Percentiles rank a stretch among this genome's conserved stretches.
Conservation (phyloP, 2,113 vertebrate species). For the Regulus satrapa region DNA sequence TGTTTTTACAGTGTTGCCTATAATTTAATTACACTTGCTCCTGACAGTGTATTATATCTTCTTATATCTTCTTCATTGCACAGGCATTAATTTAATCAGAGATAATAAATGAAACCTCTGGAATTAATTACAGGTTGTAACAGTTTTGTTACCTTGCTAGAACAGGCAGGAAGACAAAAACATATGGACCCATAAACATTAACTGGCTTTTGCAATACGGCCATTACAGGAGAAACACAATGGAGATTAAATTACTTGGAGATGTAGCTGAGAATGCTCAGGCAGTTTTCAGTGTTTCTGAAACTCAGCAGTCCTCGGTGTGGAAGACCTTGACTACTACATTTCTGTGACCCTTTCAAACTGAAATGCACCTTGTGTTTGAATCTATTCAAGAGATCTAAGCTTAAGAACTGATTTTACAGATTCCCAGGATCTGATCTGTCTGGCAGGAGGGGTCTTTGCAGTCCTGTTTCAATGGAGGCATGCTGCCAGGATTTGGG, state of each 20-base stretch:
- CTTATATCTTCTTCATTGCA: neutral
- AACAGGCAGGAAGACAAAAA: slow-evolving; percentile 7
- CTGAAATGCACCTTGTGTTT: neutral
- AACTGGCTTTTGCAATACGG: neutral
- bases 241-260: neutral
- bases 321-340: neutral
- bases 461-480: neutral
- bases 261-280: neutral
- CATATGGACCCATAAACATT: neutral
- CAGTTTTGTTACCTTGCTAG: neutral
- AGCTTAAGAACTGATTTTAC: neutral
- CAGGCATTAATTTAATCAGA: slow-evolving; percentile 12
- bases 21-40: neutral
- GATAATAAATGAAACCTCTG: slow-evolving; percentile 1
- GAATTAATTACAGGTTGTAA: slow-evolving; percentile 33
- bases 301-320: neutral
- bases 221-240: neutral
- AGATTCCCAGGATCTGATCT: neutral
- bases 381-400: neutral
- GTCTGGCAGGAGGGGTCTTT: neutral
- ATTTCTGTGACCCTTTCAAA: neutral
- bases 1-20: neutral
- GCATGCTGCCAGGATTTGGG: slow-evolving; percentile 4
- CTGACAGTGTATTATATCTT: neutral
- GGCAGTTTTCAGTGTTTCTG: neutral